Percentiles rank a stretch among this genome's conserved stretches.
phyloP scores from a whole-genome alignment of 2,113 vertebrate genomes.

The Oplegnathus fasciatus region DNA sequence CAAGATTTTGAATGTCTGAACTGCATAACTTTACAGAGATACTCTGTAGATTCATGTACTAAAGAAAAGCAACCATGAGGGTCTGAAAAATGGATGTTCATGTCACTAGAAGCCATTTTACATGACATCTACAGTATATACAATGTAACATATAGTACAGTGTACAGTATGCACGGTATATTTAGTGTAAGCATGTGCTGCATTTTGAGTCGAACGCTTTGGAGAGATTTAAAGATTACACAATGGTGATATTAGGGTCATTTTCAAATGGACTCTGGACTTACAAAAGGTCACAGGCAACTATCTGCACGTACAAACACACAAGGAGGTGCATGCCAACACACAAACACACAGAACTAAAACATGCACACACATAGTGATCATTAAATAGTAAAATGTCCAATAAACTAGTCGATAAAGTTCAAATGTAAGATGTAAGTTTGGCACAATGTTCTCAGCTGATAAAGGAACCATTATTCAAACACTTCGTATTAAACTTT shows the following conservation, averaged over 20 bases:
- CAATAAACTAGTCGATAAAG: slow-evolving; percentile 8
- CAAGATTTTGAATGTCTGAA: neutral
- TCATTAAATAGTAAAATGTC: neutral
- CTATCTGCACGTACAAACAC: slow-evolving; percentile 30
- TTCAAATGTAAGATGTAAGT: neutral
- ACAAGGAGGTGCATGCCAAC: neutral
- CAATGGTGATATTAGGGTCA: neutral
- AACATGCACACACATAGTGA: neutral
- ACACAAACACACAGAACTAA: neutral
- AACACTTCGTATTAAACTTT: no score
- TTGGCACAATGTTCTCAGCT: neutral
- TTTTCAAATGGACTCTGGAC: slow-evolving; percentile 38
- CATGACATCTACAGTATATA: neutral
- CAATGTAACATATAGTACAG: neutral
- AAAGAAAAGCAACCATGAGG: neutral
- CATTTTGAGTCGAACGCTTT: neutral
- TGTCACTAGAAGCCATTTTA: neutral
- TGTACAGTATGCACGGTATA: neutral
- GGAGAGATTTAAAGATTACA: neutral
- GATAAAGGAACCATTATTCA: no score
- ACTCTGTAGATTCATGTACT: neutral
- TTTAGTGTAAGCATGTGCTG: neutral
- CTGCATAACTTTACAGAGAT: neutral
- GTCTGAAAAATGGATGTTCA: neutral
- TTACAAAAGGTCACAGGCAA: neutral